Base-by-base conservation (phyloP, 2,113 vertebrate genomes). In the Archilochus colubris region DNA sequence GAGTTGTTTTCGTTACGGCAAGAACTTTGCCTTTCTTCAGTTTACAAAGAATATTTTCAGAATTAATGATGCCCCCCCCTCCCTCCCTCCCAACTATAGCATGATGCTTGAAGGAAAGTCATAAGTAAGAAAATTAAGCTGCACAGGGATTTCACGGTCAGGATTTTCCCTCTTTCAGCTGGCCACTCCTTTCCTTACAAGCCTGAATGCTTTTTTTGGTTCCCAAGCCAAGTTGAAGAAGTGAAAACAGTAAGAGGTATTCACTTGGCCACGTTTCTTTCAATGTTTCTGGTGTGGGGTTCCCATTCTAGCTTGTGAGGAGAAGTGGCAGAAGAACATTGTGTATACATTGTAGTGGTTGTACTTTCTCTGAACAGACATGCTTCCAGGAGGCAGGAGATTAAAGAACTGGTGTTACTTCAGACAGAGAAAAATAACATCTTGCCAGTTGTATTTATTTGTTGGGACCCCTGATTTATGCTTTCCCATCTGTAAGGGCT, bases 391-490 rank as follows among this genome's bases (percentile, higher is more conserved):
- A 96, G 95, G 93, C 17, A 15, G 96, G 78, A 97, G 96, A 98
- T 97, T 91, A 97, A 97, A 98, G 97, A 91, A 72, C 89, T 70
- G 48, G 53, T 93, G 97, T 94, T 93, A 90, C 96, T 81, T 93
- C 91, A 97, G 97, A 93, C 95, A 96, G 90, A 92, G 88, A 96
- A 96, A 95, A 98, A 97, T 91, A 97, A 97, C 97, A 92, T 94
- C 95, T 91, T 86, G 95, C 97, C 97, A 96, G 92, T 95, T 79
- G 95, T 98, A 97, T 98, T 98, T 98, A 97, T 96, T 97, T 97
- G 95, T 90, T 93, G 85, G 90, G 91, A 82, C 66, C 83, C 22
- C 44, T 97, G 97, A 98, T 98, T 98, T 97, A 97, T 96, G 94
- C 89, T 96, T 96, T 95, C 94, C 96, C 93, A 86, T 93, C 96